A percentile compares a stretch with the other conserved stretches of the same genome.
Conservation (phyloP, 2,888 invertebrate genomes). For the Phorcus lineatus region DNA sequence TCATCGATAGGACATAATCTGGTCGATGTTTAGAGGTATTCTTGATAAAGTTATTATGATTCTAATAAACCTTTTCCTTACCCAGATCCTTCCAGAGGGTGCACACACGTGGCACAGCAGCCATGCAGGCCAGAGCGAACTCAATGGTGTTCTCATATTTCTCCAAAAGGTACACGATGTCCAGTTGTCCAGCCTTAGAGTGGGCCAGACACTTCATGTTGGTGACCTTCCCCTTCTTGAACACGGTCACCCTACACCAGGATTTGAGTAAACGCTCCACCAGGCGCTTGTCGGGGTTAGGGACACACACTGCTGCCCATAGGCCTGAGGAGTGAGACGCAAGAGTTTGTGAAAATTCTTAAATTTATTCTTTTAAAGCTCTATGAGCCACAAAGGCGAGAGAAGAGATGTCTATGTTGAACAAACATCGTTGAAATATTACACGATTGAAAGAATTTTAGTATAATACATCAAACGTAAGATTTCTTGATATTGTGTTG, state of each 20-base stretch:
- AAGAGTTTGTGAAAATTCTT: neutral
- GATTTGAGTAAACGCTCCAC: slow-evolving; percentile 56
- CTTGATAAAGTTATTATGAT: too few relatives aligned
- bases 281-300: slow-evolving; percentile 45
- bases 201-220: slow-evolving; percentile 46
- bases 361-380: too few relatives aligned
- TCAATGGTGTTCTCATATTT: slow-evolving; percentile 64
- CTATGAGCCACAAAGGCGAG: too few relatives aligned
- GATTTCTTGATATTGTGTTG: too few relatives aligned
- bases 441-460: too few relatives aligned
- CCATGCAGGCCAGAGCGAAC: slow-evolving; percentile 59
- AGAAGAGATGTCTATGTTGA: too few relatives aligned
- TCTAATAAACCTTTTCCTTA: neutral
- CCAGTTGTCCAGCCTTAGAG: slow-evolving; percentile 45
- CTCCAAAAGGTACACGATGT: slow-evolving; percentile 50
- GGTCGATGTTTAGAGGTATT: too few relatives aligned
- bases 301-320: slow-evolving; percentile 50
- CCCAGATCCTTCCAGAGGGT: slow-evolving; percentile 27
- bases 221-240: slow-evolving; percentile 39
- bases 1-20: too few relatives aligned
- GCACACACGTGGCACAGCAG: slow-evolving; percentile 47
- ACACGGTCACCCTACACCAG: slow-evolving; percentile 59
- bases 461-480: too few relatives aligned
- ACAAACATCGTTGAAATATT: too few relatives aligned
- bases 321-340: slow-evolving; percentile 45